Percentiles rank a stretch among this genome's conserved stretches.
These are phyloP conservation scores for Ditula angustiorana DNA, from an alignment of 2,888 invertebrate genomes.

Conservation along the genomic window DNA sequence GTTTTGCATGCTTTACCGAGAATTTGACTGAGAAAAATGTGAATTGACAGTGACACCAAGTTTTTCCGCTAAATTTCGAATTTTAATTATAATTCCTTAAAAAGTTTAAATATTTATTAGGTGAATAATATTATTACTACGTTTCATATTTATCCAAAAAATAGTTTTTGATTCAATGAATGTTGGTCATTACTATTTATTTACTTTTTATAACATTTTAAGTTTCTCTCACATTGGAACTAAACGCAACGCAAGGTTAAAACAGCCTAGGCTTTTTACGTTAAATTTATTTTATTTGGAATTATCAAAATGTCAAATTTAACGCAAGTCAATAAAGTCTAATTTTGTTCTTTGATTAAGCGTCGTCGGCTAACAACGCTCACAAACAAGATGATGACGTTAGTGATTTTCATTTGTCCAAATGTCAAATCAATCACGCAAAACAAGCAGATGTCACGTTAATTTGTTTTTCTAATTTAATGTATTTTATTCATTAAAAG, in stretches of 20 bases:
- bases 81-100: too few relatives aligned
- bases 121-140: background rate
- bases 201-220: too few relatives aligned
- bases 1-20: background rate
- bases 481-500: background rate
- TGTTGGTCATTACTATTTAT: too few relatives aligned
- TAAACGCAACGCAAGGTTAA: background rate
- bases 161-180: too few relatives aligned
- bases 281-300: background rate
- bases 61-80: too few relatives aligned
- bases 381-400: constrained; percentile 12
- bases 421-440: constrained; percentile 38
- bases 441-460: constrained; percentile 36
- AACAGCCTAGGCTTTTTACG: background rate
- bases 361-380: background rate
- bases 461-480: constrained; percentile 22
- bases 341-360: background rate
- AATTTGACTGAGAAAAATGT: background rate
- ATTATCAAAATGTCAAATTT: background rate
- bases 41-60: background rate
- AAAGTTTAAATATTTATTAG: background rate
- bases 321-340: background rate
- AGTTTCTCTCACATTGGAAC: too few relatives aligned
- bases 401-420: background rate
- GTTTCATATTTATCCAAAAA: too few relatives aligned